Percentiles rank a stretch among this genome's conserved stretches.
Evolutionary conservation across 2,888 invertebrate species (phyloP).

Genomic region (Tenthredo distinguenda): DNA sequence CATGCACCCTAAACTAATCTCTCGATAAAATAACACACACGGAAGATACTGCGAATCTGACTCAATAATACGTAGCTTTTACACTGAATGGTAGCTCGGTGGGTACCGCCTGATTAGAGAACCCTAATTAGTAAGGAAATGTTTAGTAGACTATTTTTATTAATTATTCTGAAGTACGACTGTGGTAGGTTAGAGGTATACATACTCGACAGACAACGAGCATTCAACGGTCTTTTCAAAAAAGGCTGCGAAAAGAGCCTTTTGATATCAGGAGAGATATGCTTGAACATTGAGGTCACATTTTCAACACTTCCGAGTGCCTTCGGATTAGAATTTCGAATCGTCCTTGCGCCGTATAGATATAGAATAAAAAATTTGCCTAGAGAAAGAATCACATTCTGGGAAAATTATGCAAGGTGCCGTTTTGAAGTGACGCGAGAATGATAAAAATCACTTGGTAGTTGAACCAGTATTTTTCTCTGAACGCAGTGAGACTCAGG

Average conservation of each 20-base stretch:
- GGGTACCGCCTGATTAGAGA: not conserved
- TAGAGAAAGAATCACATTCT: not conserved
- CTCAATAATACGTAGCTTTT: slow-evolving; percentile 27
- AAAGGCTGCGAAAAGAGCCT: not conserved
- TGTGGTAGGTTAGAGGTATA: not conserved
- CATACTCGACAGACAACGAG: not conserved
- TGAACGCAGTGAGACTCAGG: not conserved
- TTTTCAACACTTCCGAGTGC: not conserved
- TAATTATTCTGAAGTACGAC: slow-evolving; percentile 16
- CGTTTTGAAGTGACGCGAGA: not conserved
- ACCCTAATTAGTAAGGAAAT: slow-evolving; percentile 23
- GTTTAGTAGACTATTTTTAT: not conserved
- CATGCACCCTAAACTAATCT: slow-evolving; percentile 13
- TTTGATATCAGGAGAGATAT: not conserved
- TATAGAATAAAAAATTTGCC: not conserved
- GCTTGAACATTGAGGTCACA: not conserved
- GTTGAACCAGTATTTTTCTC: not conserved
- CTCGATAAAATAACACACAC: slow-evolving; percentile 6
- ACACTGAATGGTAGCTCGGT: not conserved
- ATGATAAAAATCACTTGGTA: not conserved
- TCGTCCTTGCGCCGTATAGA: not conserved
- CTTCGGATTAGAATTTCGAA: not conserved
- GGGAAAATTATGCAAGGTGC: not conserved
- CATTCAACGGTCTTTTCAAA: not conserved
- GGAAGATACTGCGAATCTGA: not conserved